Conservation (phyloP, 2,888 invertebrate species). For the Leptothorax acervorum region DNA sequence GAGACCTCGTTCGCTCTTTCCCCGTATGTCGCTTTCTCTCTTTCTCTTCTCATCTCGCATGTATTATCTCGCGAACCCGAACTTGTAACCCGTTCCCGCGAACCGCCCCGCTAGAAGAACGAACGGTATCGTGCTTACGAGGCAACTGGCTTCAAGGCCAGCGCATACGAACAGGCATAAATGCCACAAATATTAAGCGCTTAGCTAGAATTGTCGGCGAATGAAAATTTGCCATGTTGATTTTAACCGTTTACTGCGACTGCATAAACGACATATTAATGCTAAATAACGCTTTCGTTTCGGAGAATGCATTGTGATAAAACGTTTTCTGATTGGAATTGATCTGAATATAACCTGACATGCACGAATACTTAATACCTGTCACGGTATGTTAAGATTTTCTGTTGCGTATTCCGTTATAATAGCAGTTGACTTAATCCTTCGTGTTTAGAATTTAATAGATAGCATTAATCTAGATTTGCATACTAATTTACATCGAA, state of each 20-base stretch:
- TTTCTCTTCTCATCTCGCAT: constrained; percentile 61
- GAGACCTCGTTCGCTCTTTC: constrained; percentile 71
- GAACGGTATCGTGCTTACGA: constrained; percentile 55
- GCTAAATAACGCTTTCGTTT: not conserved
- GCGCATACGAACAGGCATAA: constrained; percentile 19
- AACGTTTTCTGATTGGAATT: not conserved
- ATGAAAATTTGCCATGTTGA: not conserved
- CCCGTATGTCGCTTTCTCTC: constrained; percentile 35
- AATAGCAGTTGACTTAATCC: constrained; percentile 23
- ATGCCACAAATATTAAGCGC: not conserved
- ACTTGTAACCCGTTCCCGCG: constrained; percentile 46
- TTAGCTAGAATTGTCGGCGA: not conserved
- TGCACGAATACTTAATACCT: not conserved
- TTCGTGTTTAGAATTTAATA: constrained; percentile 28
- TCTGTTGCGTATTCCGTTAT: constrained; percentile 11
- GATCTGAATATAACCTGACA: not conserved
- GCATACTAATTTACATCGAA: constrained; percentile 23
- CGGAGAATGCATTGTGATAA: not conserved
- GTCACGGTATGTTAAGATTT: not conserved
- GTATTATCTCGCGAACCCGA: constrained; percentile 71
- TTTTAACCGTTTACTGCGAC: not conserved
- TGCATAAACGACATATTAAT: constrained; percentile 2
- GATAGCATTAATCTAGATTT: constrained; percentile 37
- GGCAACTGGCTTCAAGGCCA: constrained; percentile 53
- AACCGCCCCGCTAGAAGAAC: constrained; percentile 42